phyloP scores from a whole-genome alignment of 2,888 invertebrate species.

The Terebella lapidaria region DNA sequence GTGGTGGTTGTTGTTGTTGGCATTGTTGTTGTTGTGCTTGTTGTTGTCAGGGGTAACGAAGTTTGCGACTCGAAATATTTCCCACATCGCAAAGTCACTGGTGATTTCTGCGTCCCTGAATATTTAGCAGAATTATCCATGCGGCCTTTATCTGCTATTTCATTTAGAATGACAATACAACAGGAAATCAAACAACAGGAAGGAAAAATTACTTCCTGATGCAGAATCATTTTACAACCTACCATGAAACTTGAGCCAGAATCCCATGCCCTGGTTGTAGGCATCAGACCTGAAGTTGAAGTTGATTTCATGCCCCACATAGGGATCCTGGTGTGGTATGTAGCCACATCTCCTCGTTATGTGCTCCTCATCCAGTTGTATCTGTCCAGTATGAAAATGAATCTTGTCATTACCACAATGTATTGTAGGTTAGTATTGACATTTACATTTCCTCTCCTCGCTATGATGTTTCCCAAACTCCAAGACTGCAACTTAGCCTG shows the following conservation, averaged over 20 bases:
- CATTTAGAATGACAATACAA: no score
- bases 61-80: neutral
- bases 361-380: conserved; percentile 4
- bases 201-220: no score
- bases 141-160: no score
- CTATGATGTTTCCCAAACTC: no score
- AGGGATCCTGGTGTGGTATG: conserved; percentile 14
- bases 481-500: no score
- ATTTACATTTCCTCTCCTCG: no score
- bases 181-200: no score
- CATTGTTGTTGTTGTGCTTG: neutral
- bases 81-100: conserved; percentile 2
- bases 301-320: conserved; percentile 7
- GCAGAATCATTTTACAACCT: no score
- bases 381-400: no score
- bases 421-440: no score
- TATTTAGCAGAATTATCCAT: no score
- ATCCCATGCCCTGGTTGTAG: conserved; percentile 20
- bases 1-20: conserved; percentile 3
- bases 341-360: conserved; percentile 15
- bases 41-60: neutral
- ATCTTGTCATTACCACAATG: no score
- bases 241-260: conserved; percentile 20
- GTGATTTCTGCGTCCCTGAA: neutral
- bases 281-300: conserved; percentile 18